Percentiles rank a stretch among this genome's conserved stretches.
Conservation (phyloP, 2,888 invertebrate species). For the Acronicta psi region DNA sequence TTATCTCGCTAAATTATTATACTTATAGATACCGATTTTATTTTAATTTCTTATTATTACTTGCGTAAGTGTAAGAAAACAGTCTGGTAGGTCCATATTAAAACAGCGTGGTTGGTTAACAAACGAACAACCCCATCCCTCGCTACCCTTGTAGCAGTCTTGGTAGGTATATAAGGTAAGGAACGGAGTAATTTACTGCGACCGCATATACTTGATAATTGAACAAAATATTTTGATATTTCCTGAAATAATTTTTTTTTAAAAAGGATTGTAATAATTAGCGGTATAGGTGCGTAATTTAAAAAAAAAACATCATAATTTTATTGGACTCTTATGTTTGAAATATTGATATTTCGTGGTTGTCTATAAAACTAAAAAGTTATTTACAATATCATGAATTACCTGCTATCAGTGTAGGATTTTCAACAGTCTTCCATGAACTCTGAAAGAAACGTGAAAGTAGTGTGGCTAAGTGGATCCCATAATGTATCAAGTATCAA, state of each 20-base stretch:
- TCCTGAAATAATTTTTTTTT: neutral
- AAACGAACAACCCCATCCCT: conserved; percentile 81
- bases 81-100: conserved; percentile 55
- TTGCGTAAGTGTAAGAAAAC: too few relatives aligned
- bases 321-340: neutral
- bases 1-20: too few relatives aligned
- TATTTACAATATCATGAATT: too few relatives aligned
- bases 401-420: too few relatives aligned
- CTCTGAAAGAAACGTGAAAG: too few relatives aligned
- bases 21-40: too few relatives aligned
- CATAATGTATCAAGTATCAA: conserved; percentile 67
- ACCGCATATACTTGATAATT: conserved; percentile 66
- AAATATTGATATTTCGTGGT: too few relatives aligned
- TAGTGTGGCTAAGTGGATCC: neutral
- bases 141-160: conserved; percentile 72
- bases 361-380: too few relatives aligned
- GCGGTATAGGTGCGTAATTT: too few relatives aligned
- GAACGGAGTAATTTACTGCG: conserved; percentile 77
- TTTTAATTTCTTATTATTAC: neutral
- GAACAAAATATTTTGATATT: conserved; percentile 7
- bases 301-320: neutral
- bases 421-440: too few relatives aligned
- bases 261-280: too few relatives aligned
- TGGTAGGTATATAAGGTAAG: conserved; percentile 80
- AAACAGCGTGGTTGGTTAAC: conserved; percentile 70